Evolutionary conservation across 2,888 invertebrate genomes (phyloP).

Genomic region (Autographa gamma): DNA sequence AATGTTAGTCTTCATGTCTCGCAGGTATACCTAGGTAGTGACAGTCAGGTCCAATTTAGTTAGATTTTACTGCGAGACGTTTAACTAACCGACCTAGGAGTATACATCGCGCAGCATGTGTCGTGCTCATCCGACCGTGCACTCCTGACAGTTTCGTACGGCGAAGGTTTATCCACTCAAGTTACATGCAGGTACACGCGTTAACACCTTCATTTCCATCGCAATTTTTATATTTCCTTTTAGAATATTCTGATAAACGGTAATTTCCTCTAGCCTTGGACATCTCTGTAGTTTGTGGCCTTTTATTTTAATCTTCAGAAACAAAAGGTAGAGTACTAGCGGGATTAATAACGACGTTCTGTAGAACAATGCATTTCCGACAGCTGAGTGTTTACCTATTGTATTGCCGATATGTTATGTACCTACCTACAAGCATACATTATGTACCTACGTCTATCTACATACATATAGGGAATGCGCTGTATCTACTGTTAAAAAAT

Average conservation of each 20-base stretch:
- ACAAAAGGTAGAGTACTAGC: slow-evolving; percentile 57
- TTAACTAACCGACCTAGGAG: background rate
- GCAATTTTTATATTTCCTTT: slow-evolving; percentile 36
- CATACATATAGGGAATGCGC: background rate
- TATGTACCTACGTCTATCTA: background rate
- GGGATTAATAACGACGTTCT: slow-evolving; percentile 54
- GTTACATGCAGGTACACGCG: background rate
- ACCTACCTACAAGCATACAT: background rate
- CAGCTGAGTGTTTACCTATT: slow-evolving; percentile 26
- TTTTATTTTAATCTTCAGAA: slow-evolving; percentile 40
- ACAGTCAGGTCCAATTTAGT: background rate
- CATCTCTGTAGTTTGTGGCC: slow-evolving; percentile 21
- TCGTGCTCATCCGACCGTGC: slow-evolving; percentile 3
- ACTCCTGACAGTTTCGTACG: background rate
- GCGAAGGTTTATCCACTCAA: background rate
- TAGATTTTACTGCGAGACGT: background rate
- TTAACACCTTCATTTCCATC: slow-evolving; percentile 12
- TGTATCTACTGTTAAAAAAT: background rate
- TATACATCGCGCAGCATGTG: background rate
- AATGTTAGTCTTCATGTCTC: background rate
- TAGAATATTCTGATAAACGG: slow-evolving; percentile 26
- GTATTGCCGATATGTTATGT: slow-evolving; percentile 25
- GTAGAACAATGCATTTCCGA: slow-evolving; percentile 67
- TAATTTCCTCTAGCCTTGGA: slow-evolving; percentile 48
- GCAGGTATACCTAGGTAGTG: too few relatives aligned